Conservation (phyloP, 2,113 vertebrate species). For the Vicugna pacos region DNA sequence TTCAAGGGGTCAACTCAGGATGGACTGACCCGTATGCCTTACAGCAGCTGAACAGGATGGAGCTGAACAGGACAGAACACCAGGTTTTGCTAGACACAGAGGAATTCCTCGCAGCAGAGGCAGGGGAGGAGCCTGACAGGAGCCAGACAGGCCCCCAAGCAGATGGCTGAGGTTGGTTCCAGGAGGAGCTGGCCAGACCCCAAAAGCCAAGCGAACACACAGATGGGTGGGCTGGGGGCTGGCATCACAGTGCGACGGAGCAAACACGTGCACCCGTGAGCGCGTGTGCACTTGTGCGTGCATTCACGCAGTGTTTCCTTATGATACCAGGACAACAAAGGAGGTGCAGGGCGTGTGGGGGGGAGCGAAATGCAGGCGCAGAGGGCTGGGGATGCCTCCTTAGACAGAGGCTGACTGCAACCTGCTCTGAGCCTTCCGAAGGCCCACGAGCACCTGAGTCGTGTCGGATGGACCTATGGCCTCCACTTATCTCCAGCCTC, state of each 20-base stretch:
- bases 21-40: not conserved
- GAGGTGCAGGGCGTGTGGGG: not conserved
- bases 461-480: rapidly evolving
- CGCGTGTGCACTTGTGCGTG: rapidly evolving
- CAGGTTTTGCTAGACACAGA: not conserved
- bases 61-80: not conserved
- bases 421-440: not conserved
- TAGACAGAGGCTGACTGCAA: not conserved
- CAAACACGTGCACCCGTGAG: rapidly evolving
- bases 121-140: not conserved
- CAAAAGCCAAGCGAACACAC: not conserved
- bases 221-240: not conserved
- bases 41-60: not conserved
- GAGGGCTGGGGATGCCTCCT: not conserved
- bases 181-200: not conserved
- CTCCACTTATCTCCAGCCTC: not conserved
- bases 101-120: not conserved
- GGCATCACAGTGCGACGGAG: not conserved
- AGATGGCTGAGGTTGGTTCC: not conserved
- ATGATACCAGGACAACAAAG: not conserved
- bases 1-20: not conserved
- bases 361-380: rapidly evolving
- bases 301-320: not conserved
- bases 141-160: not conserved
- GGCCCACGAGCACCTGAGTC: not conserved